A percentile compares a stretch with the other conserved stretches of the same genome.
phyloP scores from a whole-genome alignment of 2,797 vertebrate genomes.

The Cirrhinus molitorella region DNA sequence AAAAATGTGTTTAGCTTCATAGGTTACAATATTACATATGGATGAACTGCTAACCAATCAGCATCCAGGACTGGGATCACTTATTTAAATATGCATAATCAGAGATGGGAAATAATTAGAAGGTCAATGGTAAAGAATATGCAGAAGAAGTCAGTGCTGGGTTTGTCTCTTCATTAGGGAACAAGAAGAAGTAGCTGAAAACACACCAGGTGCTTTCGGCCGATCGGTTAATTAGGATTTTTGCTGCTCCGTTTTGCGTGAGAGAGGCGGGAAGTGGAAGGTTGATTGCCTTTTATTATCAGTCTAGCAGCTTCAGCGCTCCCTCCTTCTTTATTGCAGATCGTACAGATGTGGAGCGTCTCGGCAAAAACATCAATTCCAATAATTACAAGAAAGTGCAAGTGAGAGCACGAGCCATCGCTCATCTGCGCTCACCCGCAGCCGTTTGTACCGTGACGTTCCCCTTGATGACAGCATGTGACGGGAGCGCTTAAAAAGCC shows the following conservation, averaged over 20 bases:
- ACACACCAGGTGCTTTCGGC: slow-evolving; percentile 68
- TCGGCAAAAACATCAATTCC: slow-evolving; percentile 82
- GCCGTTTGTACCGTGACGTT: slow-evolving; percentile 60
- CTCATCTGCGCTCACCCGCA: slow-evolving; percentile 50
- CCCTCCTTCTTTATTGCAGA: slow-evolving; percentile 75
- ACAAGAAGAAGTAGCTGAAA: slow-evolving; percentile 54
- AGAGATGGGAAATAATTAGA: slow-evolving; percentile 43
- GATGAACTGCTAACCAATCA: not conserved
- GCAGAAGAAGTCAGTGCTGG: slow-evolving; percentile 17
- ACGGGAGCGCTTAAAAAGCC: slow-evolving; percentile 73
- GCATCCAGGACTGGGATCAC: not conserved
- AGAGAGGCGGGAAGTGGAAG: slow-evolving; percentile 77
- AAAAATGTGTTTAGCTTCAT: not conserved
- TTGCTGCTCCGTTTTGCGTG: slow-evolving; percentile 77
- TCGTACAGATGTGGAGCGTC: slow-evolving; percentile 77
- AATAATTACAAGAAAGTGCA: slow-evolving; percentile 81
- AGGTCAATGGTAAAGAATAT: slow-evolving; percentile 12
- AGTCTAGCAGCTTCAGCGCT: slow-evolving; percentile 72
- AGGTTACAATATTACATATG: not conserved
- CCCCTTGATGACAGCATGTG: slow-evolving; percentile 75
- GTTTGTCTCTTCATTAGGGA: slow-evolving; percentile 52
- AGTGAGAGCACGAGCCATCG: slow-evolving; percentile 70
- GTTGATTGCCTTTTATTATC: slow-evolving; percentile 83
- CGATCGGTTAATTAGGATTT: slow-evolving; percentile 81
- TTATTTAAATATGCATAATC: slow-evolving; percentile 21